A percentile compares a stretch with the other conserved stretches of the same genome.
These are phyloP conservation scores for Dufourea novaeangliae DNA, from an alignment of 1,140 invertebrate genomes.

Conservation along the genomic window DNA sequence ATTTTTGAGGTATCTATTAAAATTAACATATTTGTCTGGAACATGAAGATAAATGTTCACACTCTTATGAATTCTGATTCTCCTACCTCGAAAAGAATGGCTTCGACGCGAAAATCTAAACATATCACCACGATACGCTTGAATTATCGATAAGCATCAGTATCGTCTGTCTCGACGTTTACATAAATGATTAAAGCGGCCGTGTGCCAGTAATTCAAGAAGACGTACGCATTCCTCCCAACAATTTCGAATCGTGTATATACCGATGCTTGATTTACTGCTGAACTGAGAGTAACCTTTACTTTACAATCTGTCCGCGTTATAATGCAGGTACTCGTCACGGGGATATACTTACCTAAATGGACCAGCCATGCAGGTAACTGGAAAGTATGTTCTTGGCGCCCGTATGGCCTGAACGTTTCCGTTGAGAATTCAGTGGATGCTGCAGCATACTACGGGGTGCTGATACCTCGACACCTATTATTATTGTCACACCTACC, in stretches of 20 bases:
- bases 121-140: background rate
- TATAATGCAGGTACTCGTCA: conserved; percentile 17
- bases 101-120: background rate
- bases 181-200: conserved; percentile 37
- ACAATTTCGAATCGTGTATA: conserved; percentile 40
- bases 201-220: conserved; percentile 22
- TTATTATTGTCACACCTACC: conserved; percentile 29
- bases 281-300: conserved; percentile 25
- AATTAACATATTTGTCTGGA: too few relatives aligned
- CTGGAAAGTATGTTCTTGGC: background rate
- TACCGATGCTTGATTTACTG: conserved; percentile 39
- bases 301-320: conserved; percentile 17
- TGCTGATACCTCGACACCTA: conserved; percentile 10
- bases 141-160: conserved; percentile 3
- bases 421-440: background rate
- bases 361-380: conserved; percentile 5
- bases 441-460: background rate
- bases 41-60: too few relatives aligned
- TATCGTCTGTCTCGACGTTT: conserved; percentile 8
- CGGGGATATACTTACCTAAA: background rate
- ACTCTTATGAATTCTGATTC: too few relatives aligned
- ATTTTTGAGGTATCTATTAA: too few relatives aligned
- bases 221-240: conserved; percentile 25
- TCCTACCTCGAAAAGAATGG: background rate
- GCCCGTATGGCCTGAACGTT: conserved; percentile 27